Base-by-base conservation (phyloP, 2,888 invertebrate genomes). In the Drosophila villosipedis region DNA sequence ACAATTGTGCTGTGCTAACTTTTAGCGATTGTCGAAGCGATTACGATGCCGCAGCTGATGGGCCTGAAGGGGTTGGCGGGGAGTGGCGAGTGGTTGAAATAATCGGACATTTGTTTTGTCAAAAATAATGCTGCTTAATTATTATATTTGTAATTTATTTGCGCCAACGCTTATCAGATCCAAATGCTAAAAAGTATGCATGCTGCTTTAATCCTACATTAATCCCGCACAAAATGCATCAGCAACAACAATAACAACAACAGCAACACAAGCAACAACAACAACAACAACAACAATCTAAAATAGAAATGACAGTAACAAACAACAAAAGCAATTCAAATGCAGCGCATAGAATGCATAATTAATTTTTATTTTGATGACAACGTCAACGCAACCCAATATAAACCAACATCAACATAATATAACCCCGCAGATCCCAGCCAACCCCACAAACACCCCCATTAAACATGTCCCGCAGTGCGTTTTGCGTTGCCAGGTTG, bases 281-380 rank as follows among this genome's bases (percentile, higher is more conserved):
- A 14, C 7, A 5, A 25, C 47, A 9, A 9, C 25, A 16, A 2
- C 47, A 16, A 25, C 78, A 68, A 79, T 76, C 82, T 81, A 76
- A 78, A 85, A 82, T 77, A 74, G 80, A 75, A 89, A 84, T 86
- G 85, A 84, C 87, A 89, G 84, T 78, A 84, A 87, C 88, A 82
- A 79, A 89, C 84, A 87, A 87, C 89, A 89, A 89, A 78, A 82
- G 82, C 90, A 86, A 84, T 87, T 85, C 83, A 89, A 89, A 89
- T 89, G 82, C 90, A 78, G 84, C 84, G 82, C 87, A 91, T 87
- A 88, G 86, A 92, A 92, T 92, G 90, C 91, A 92, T 91, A 91
- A 92, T 92, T 92, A 91, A 92, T 92, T 92, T 91, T 91, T 91
- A 92, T 91, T 92, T 91, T 91, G 91, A 89, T 91, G 92, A 91